Percentiles rank a stretch among this genome's conserved stretches.
These are phyloP conservation scores for Potamarius usumacintae DNA, from an alignment of 2,113 vertebrate species.

Conservation along the genomic window DNA sequence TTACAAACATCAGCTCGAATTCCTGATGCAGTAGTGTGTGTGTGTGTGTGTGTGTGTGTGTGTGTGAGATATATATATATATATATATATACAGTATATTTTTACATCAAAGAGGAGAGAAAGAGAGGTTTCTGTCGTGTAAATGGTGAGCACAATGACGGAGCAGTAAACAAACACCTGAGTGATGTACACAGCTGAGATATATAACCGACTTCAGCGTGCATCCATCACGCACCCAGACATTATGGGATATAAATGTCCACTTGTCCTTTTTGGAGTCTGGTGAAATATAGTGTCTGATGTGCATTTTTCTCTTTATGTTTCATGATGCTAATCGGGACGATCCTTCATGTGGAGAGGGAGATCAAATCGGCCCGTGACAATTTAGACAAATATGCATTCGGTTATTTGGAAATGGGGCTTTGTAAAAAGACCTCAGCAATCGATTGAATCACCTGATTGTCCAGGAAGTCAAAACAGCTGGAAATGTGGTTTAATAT, in stretches of 20 bases:
- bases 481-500: background rate
- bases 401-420: background rate
- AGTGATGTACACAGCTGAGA: conserved; percentile 9
- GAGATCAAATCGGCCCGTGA: background rate
- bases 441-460: background rate
- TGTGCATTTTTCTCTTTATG: conserved; percentile 23
- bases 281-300: conserved; percentile 3
- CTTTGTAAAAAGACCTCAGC: background rate
- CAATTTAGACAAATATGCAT: conserved; percentile 2
- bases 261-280: background rate
- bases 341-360: conserved; percentile 14
- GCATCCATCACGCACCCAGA: conserved; percentile 43
- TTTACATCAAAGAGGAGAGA: background rate
- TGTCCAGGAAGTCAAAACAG: background rate
- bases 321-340: background rate
- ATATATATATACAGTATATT: background rate
- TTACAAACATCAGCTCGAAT: background rate
- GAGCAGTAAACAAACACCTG: conserved; percentile 1
- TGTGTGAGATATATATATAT: too few species aligned
- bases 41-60: background rate
- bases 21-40: background rate
- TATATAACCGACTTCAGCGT: background rate
- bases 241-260: conserved; percentile 44
- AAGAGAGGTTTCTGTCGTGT: background rate
- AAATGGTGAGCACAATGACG: background rate